phyloP scores from a whole-genome alignment of 2,888 invertebrate genomes.

The Drosophila pseudotalamancana region DNA sequence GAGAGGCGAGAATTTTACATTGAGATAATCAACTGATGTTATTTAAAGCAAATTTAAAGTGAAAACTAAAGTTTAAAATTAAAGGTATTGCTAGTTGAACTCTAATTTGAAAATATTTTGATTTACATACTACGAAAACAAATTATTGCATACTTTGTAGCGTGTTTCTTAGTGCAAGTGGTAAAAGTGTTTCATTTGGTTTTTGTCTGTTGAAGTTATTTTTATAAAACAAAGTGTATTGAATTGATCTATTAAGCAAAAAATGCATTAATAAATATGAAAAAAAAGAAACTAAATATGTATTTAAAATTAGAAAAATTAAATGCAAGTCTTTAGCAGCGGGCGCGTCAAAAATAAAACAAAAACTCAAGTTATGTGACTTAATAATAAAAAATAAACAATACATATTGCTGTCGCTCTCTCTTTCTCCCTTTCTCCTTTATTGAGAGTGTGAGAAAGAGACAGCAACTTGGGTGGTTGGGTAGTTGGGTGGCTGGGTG shows the following conservation, averaged over 20 bases:
- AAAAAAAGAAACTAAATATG: slow-evolving; percentile 10
- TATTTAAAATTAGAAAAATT: slow-evolving; percentile 13
- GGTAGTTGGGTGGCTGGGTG: slow-evolving; percentile 1
- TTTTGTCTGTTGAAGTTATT: slow-evolving; percentile 59
- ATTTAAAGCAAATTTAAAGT: slow-evolving; percentile 43
- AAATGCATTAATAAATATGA: slow-evolving; percentile 11
- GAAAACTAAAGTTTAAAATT: slow-evolving; percentile 1
- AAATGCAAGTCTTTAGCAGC: slow-evolving; percentile 25
- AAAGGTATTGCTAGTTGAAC: slow-evolving; percentile 3
- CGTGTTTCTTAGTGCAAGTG: slow-evolving; percentile 44
- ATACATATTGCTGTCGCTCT: slow-evolving; percentile 21
- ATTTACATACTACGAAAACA: slow-evolving; percentile 10
- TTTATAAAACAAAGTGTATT: slow-evolving; percentile 34
- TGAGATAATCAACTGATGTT: neutral
- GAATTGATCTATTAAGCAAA: slow-evolving; percentile 38
- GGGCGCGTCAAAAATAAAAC: slow-evolving; percentile 14
- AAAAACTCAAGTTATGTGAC: slow-evolving; percentile 31
- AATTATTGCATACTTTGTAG: slow-evolving; percentile 44
- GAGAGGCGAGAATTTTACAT: neutral
- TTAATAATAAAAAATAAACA: slow-evolving; percentile 14
- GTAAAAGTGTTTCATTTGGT: slow-evolving; percentile 48
- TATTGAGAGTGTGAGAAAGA: slow-evolving; percentile 13
- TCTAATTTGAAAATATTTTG: slow-evolving; percentile 19
- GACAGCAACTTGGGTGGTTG: slow-evolving; percentile 7
- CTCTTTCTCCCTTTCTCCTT: too few relatives aligned